Evolutionary conservation across 2,113 vertebrate genomes (phyloP).

Genomic region (Castor canadensis): DNA sequence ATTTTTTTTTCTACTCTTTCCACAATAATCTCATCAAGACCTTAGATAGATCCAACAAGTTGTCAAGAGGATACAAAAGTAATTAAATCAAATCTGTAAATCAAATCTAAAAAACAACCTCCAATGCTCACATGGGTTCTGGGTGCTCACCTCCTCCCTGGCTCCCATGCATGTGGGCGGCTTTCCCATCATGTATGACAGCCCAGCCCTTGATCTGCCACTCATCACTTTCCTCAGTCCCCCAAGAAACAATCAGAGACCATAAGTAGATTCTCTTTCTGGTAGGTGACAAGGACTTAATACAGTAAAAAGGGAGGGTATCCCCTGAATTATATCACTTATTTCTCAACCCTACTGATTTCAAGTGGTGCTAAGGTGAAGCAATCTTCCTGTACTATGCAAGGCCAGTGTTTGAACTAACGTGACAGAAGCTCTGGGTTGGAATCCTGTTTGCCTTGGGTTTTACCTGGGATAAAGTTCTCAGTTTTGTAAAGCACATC

Average conservation of each 20-base stretch:
- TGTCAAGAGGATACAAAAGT: conserved; percentile 67
- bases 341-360: not conserved
- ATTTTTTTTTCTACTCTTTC: conserved; percentile 32
- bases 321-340: not conserved
- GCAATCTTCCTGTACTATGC: too few relatives aligned
- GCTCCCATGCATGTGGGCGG: rapidly evolving
- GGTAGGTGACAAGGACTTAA: not conserved
- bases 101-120: too few relatives aligned
- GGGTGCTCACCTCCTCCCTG: rapidly evolving
- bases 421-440: not conserved
- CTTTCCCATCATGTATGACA: rapidly evolving
- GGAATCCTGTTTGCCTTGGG: not conserved
- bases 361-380: too few relatives aligned
- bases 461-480: not conserved
- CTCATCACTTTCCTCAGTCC: not conserved
- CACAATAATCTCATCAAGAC: conserved; percentile 66
- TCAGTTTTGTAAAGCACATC: not conserved
- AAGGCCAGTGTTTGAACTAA: not conserved
- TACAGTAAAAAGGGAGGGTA: not conserved
- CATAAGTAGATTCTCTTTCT: not conserved
- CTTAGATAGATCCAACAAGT: conserved; percentile 68
- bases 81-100: conserved; percentile 54
- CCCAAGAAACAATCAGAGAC: not conserved
- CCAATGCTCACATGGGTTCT: rapidly evolving
- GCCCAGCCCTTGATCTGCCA: not conserved